These are phyloP conservation scores for Serripes groenlandicus DNA, from an alignment of 2,888 invertebrate species.

Conservation along the genomic window DNA sequence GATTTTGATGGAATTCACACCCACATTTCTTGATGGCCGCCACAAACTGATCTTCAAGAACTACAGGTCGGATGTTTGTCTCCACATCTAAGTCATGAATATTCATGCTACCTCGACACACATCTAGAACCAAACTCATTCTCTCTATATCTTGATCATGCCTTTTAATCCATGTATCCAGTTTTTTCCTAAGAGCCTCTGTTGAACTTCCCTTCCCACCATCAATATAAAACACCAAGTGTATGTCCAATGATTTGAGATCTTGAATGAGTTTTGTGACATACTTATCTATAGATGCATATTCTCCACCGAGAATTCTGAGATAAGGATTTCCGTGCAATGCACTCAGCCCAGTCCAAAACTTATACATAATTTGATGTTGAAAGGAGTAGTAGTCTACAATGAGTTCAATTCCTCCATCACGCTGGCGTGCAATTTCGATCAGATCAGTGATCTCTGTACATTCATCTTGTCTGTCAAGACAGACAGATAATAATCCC, in stretches of 20 bases:
- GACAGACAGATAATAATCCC: slow-evolving; percentile 77
- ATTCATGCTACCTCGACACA: slow-evolving; percentile 68
- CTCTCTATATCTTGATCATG: slow-evolving; percentile 74
- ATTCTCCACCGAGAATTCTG: slow-evolving; percentile 83
- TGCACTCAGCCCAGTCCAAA: slow-evolving; percentile 75
- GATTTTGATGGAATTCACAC: slow-evolving; percentile 77
- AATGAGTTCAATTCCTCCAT: slow-evolving; percentile 80
- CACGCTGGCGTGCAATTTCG: slow-evolving; percentile 73
- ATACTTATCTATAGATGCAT: slow-evolving; percentile 74
- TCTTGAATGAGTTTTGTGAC: slow-evolving; percentile 78
- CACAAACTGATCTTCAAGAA: slow-evolving; percentile 79
- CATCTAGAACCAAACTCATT: slow-evolving; percentile 72
- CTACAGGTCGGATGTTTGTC: slow-evolving; percentile 76
- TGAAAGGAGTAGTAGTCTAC: slow-evolving; percentile 83
- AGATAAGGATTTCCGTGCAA: slow-evolving; percentile 75
- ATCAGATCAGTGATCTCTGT: slow-evolving; percentile 79
- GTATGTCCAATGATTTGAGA: slow-evolving; percentile 76
- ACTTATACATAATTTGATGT: slow-evolving; percentile 72
- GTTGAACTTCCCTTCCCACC: slow-evolving; percentile 80
- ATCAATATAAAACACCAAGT: slow-evolving; percentile 82
- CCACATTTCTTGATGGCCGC: slow-evolving; percentile 75
- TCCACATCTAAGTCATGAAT: slow-evolving; percentile 69
- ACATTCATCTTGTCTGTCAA: slow-evolving; percentile 71
- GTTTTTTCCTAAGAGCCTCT: slow-evolving; percentile 74
- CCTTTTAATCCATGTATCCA: slow-evolving; percentile 80